Conservation (phyloP, 2,888 invertebrate species). For the Thymelicus acteon region DNA sequence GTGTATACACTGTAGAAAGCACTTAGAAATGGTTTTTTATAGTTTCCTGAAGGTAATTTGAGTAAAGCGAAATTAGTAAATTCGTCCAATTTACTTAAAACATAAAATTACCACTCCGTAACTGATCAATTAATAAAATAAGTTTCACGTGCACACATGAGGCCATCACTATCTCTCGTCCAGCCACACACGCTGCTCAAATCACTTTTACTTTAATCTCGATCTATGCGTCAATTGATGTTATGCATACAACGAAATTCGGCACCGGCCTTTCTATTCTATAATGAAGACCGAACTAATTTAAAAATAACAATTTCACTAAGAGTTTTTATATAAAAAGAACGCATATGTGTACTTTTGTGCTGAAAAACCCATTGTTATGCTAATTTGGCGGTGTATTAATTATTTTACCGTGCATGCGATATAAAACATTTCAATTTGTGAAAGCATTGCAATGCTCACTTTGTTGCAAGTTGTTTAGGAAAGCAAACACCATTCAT, state of each 20-base stretch:
- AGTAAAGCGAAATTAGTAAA: too few relatives aligned
- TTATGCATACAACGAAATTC: conserved; percentile 20
- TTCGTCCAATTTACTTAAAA: too few relatives aligned
- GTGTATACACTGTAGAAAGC: too few relatives aligned
- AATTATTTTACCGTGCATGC: neutral
- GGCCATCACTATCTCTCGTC: neutral
- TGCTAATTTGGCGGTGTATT: neutral
- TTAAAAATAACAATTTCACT: conserved; percentile 10
- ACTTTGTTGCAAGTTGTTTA: neutral
- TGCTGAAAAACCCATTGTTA: neutral
- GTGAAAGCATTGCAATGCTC: neutral
- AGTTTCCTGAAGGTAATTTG: too few relatives aligned
- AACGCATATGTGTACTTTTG: neutral
- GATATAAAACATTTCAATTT: neutral
- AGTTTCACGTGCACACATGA: neutral
- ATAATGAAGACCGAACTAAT: neutral
- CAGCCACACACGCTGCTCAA: conserved; percentile 1
- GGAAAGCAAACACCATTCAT: neutral
- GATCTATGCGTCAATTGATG: conserved; percentile 13
- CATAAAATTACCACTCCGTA: too few relatives aligned
- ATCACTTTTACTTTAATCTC: conserved; percentile 26
- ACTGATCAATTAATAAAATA: too few relatives aligned
- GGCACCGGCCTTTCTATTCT: conserved; percentile 21
- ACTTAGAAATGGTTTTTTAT: too few relatives aligned
- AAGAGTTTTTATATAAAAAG: neutral